These are phyloP conservation scores for Drosophila hamatofila DNA, from an alignment of 2,888 invertebrate species.

Conservation along the genomic window DNA sequence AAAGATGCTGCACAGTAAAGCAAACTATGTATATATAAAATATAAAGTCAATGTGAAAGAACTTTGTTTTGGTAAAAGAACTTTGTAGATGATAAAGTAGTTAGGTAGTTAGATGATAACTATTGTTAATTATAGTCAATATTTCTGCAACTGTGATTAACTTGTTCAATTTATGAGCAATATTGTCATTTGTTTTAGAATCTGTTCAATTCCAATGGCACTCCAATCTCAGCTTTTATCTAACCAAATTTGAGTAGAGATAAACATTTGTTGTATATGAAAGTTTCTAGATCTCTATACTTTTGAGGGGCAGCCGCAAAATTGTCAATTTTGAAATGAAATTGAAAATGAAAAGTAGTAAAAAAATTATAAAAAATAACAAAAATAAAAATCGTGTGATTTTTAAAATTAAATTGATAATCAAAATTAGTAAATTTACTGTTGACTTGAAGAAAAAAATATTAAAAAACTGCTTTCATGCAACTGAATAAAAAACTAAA, in stretches of 20 bases:
- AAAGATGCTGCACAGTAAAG: conserved; percentile 30
- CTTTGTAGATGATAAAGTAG: too few species aligned
- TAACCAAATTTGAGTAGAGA: background rate
- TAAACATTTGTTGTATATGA: background rate
- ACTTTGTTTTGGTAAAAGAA: too few species aligned
- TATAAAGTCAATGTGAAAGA: too few species aligned
- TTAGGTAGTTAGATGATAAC: too few species aligned
- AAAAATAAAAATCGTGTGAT: too few species aligned
- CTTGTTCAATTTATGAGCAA: background rate
- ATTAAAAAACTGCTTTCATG: too few species aligned
- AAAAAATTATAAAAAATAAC: too few species aligned
- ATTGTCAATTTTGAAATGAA: background rate
- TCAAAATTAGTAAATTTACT: background rate
- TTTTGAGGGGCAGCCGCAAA: background rate
- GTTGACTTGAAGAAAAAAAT: too few species aligned
- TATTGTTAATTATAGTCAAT: background rate
- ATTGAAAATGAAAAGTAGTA: too few species aligned
- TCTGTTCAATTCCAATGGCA: background rate
- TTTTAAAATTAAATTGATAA: background rate
- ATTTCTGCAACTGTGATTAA: background rate
- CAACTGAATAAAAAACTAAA: too few species aligned
- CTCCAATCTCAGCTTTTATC: background rate
- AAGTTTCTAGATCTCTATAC: background rate
- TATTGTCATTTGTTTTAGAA: background rate
- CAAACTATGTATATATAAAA: too few species aligned